A percentile compares a stretch with the other conserved stretches of the same genome.
These are phyloP conservation scores for Adineta ricciae DNA, from an alignment of 2,888 invertebrate species.

Conservation along the genomic window DNA sequence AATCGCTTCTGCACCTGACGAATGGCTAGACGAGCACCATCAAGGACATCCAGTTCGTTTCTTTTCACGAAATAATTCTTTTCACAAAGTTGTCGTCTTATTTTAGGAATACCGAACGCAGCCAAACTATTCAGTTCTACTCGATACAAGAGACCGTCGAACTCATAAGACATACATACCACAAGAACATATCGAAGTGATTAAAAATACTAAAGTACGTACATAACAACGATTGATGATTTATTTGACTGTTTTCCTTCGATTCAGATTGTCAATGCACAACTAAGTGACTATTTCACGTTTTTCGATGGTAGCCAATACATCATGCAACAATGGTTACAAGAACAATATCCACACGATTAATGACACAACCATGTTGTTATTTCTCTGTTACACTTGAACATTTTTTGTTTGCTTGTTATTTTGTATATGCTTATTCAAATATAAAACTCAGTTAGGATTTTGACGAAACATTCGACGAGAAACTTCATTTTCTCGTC, in stretches of 20 bases:
- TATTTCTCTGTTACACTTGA: not conserved
- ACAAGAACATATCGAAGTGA: constrained; percentile 48
- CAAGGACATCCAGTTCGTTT: not conserved
- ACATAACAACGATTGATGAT: not conserved
- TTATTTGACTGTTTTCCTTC: constrained; percentile 34
- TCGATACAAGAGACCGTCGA: constrained; percentile 52
- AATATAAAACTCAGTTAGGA: not conserved
- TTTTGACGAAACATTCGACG: not conserved
- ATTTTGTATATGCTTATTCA: not conserved
- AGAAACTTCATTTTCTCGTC: too few relatives aligned
- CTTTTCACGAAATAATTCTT: not conserved
- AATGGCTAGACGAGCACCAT: constrained; percentile 7
- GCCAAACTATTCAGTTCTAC: constrained; percentile 54
- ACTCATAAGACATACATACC: constrained; percentile 53
- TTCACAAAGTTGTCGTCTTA: not conserved
- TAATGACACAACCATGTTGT: constrained; percentile 35
- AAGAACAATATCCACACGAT: constrained; percentile 51
- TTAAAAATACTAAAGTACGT: constrained; percentile 42
- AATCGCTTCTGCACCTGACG: constrained; percentile 38
- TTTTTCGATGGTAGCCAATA: constrained; percentile 52
- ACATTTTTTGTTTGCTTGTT: not conserved
- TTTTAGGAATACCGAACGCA: constrained; percentile 47
- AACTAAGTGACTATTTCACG: constrained; percentile 50
- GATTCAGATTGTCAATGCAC: constrained; percentile 49
- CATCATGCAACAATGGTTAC: constrained; percentile 50